Evolutionary conservation across 2,888 invertebrate species (phyloP), one percentile per base, ranked within the genome.

Genomic region (Eupithecia subumbrata): DNA sequence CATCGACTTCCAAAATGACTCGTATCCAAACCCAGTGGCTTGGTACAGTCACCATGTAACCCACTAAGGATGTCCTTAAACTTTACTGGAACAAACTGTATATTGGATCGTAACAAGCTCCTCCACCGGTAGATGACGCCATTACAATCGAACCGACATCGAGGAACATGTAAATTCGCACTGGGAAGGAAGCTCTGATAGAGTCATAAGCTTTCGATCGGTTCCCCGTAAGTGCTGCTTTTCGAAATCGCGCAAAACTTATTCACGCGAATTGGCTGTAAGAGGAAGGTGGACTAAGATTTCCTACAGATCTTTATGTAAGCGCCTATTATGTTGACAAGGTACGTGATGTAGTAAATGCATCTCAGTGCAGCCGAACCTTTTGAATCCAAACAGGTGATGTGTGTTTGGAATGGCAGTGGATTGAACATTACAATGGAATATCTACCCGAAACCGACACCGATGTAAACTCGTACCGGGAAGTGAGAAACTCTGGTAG

Each of bases 201-300:
- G 48, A 77, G 72, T 72, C 77, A 77, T 77, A 77, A 77, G 77
- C 72, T 76, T 40, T 30, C 60, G 72, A 74, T 74, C 74, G 74
- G 72, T 72, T 72, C 74, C 76, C 70, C 70, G 72, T 74, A 72
- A 76, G 56, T 22, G 56, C 56, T 56, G 22, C 56, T 56, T 56
- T 18, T 56, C 22, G 74, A 69, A 70, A 45, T 22, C 66, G 63
- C 25, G 37, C 56, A 56, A 63, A 74, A 72, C 37, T 72, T 74
- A 72, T 77, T 77, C 69, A 66, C 72, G 18, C 11, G 56, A 77
- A 77, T 70, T 52, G 74, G 34, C 34, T 1, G 16, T 30, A 30
- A 18, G 3, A 34, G 16, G 34, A 34, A 25, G 22, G 0, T 56
- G 56, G 11, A 56, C 11, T 56, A 2, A n/a, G n/a, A 52, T 52